A percentile compares a stretch with the other conserved stretches of the same genome.
Evolutionary conservation across 1,140 invertebrate genomes (phyloP).

Genomic region (Atta cephalotes): DNA sequence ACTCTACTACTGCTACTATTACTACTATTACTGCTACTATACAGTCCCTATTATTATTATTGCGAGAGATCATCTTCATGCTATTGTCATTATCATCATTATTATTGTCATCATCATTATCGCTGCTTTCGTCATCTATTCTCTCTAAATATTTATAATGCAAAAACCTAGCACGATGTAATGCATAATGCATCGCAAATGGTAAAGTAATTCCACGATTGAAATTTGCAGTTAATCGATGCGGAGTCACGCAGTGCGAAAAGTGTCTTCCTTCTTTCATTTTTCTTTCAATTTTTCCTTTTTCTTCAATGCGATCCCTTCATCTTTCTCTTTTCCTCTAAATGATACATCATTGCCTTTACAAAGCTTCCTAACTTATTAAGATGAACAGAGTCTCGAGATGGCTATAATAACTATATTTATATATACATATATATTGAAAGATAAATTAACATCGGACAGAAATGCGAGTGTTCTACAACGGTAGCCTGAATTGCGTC

Average conservation of each 20-base stretch:
- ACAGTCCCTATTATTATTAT: slow-evolving; percentile 48
- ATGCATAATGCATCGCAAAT: slow-evolving; percentile 9
- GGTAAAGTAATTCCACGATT: background rate
- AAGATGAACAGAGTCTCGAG: slow-evolving; percentile 40
- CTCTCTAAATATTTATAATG: background rate
- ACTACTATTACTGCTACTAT: slow-evolving; percentile 32
- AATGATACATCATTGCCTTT: slow-evolving; percentile 38
- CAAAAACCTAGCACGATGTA: background rate
- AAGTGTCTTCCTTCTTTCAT: slow-evolving; percentile 41
- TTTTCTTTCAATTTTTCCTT: background rate
- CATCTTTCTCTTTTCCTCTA: background rate
- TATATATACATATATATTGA: slow-evolving; percentile 40
- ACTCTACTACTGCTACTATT: slow-evolving; percentile 26
- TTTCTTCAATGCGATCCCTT: background rate
- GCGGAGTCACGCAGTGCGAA: slow-evolving; percentile 21
- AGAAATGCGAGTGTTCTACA: slow-evolving; percentile 23
- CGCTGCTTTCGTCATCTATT: background rate
- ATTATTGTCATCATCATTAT: slow-evolving; percentile 17
- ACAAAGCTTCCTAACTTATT: slow-evolving; percentile 62
- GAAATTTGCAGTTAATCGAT: background rate
- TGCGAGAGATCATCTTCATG: slow-evolving; percentile 23
- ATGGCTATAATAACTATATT: slow-evolving; percentile 50
- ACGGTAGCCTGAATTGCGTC: slow-evolving; percentile 34
- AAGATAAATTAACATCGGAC: slow-evolving; percentile 9
- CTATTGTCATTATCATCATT: slow-evolving; percentile 12